Evolutionary conservation across 2,797 vertebrate species (phyloP).

Genomic region (Pseudochaenichthys georgianus): DNA sequence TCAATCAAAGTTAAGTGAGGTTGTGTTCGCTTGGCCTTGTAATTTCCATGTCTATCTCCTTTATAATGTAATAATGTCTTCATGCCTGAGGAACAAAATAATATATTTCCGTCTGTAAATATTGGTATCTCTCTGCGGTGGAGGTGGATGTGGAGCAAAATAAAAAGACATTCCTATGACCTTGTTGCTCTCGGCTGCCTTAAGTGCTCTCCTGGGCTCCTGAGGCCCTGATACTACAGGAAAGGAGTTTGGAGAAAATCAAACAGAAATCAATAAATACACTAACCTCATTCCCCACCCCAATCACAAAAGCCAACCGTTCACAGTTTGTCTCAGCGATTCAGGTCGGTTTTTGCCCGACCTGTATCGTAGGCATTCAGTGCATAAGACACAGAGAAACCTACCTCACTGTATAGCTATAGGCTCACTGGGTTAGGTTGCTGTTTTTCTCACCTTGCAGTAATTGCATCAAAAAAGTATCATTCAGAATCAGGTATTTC

Average conservation of each 20-base stretch:
- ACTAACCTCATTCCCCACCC: conserved; percentile 52
- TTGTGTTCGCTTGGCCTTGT: conserved; percentile 16
- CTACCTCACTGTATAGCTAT: not conserved
- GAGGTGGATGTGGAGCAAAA: conserved; percentile 4
- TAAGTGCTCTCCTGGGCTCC: conserved; percentile 32
- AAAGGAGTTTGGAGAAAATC: conserved; percentile 53
- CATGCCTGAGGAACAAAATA: conserved; percentile 23
- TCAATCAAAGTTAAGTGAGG: conserved; percentile 25
- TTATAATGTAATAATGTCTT: conserved; percentile 50
- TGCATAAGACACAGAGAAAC: conserved; percentile 30
- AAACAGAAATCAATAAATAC: conserved; percentile 66
- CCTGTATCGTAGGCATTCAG: conserved; percentile 23
- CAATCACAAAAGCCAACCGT: conserved; percentile 57
- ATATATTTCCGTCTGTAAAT: conserved; percentile 13
- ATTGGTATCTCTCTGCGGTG: conserved; percentile 11
- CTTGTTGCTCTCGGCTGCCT: conserved; percentile 28
- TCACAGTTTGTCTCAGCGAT: conserved; percentile 53
- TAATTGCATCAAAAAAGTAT: not conserved
- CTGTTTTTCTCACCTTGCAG: conserved; percentile 24
- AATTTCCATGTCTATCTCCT: conserved; percentile 47
- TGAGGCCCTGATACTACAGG: conserved; percentile 27
- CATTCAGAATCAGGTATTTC: not conserved
- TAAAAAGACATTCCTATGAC: conserved; percentile 44
- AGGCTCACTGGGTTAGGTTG: conserved; percentile 5
- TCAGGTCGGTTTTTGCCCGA: conserved; percentile 52